Evolutionary conservation across 2,888 invertebrate species (phyloP).

Genomic region (Ornithoptera alexandrae): DNA sequence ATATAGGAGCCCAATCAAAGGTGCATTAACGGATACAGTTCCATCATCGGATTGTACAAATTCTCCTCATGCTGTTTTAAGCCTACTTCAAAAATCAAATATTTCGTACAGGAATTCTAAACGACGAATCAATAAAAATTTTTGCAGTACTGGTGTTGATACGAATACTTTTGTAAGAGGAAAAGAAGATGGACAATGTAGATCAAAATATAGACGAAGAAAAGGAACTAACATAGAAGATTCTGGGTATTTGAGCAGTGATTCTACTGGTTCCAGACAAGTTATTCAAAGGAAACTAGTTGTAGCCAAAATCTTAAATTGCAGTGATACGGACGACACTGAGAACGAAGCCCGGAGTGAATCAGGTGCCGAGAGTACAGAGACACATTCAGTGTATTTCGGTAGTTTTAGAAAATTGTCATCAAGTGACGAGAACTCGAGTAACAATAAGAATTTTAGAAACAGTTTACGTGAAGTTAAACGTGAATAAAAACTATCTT

Average conservation of each 20-base stretch:
- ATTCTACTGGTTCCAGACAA: conserved; percentile 82
- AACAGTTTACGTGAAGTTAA: conserved; percentile 35
- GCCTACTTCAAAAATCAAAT: conserved; percentile 37
- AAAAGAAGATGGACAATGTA: conserved; percentile 50
- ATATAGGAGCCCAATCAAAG: conserved; percentile 54
- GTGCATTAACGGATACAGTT: conserved; percentile 76
- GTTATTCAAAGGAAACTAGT: conserved; percentile 64
- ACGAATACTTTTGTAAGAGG: conserved; percentile 67
- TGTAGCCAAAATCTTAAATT: conserved; percentile 78
- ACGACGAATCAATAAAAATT: conserved; percentile 45
- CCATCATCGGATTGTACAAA: conserved; percentile 72
- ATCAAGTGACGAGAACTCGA: conserved; percentile 48
- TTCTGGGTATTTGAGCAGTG: conserved; percentile 92
- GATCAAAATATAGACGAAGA: conserved; percentile 55
- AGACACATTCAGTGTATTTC: conserved; percentile 92
- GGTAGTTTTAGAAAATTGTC: conserved; percentile 83
- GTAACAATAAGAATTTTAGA: conserved; percentile 35
- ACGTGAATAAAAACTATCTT: conserved; percentile 18
- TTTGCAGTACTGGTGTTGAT: conserved; percentile 47
- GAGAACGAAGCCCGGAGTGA: conserved; percentile 90
- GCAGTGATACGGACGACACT: conserved; percentile 89
- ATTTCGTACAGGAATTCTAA: conserved; percentile 50
- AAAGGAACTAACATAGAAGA: conserved; percentile 81
- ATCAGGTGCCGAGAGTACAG: conserved; percentile 92
- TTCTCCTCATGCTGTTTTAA: conserved; percentile 35